Evolutionary conservation across 35 echinoderm and acorn worm genomes (phyloP).

Genomic region (Lytechinus pictus): DNA sequence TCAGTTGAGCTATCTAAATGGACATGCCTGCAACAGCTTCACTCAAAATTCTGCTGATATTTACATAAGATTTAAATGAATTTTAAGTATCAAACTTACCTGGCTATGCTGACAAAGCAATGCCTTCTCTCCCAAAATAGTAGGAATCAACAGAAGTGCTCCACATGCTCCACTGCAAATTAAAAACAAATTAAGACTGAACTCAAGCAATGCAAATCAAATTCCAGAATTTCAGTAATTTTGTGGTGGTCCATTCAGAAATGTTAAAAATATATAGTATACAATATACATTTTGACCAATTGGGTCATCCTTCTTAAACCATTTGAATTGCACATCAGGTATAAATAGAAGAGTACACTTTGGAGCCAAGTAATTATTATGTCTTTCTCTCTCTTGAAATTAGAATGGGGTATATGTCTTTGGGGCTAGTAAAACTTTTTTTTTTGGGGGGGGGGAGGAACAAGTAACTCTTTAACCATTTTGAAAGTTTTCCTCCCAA

Average conservation of each 20-base stretch:
- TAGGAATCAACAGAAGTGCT: conserved; percentile 37
- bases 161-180: conserved; percentile 20
- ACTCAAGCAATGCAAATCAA: too few relatives aligned
- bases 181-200: background rate
- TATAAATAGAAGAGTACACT: too few relatives aligned
- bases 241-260: too few relatives aligned
- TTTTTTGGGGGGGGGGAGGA: too few relatives aligned
- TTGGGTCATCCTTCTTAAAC: background rate
- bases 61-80: background rate
- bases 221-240: too few relatives aligned
- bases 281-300: background rate
- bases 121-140: conserved; percentile 25
- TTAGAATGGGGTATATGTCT: too few relatives aligned
- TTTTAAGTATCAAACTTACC: conserved; percentile 15
- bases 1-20: background rate
- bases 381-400: too few relatives aligned
- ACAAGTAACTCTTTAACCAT: too few relatives aligned
- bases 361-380: too few relatives aligned
- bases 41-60: background rate
- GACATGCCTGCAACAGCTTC: conserved; percentile 18
- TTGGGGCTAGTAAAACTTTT: too few relatives aligned
- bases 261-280: background rate
- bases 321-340: background rate
- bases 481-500: too few relatives aligned
- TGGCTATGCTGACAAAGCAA: conserved; percentile 32